Base-by-base conservation (phyloP, 2,113 vertebrate genomes). In the Hemibagrus wyckioides region DNA sequence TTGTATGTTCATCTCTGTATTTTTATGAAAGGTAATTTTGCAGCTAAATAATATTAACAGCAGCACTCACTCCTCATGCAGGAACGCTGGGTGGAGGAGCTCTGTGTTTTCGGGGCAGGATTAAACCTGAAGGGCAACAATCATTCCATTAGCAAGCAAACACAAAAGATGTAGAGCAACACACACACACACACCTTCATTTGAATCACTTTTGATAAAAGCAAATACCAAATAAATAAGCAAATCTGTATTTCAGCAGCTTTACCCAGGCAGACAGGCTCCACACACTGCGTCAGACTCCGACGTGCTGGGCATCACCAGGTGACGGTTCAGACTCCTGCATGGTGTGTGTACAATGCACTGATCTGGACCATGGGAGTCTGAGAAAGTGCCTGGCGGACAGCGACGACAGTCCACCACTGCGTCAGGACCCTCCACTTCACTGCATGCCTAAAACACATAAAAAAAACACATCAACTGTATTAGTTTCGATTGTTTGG, bases 251-350 rank as follows among this genome's bases (percentile, higher is more conserved):
- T 79, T n/a, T 54, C 23, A n/a, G 41, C 41, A 7, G 23, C 59
- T 89, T 85, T 92, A 99, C 98, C 97, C 97, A 0, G 92, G 90
- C 91, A 96, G 92, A 91, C 97, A 99, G 89, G 82, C 91, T 82
- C 97, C 97, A 77, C 98, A 99, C 8, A 86, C 67, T 0, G 94
- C 90, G 73, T 98, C 95, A 0, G 89, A 93, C 7, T 23, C 87
- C 0, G 87, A 75, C 0, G 94, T 97, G 81, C 96, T 97, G 0
- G 90, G 87, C 0, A 80, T 92, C 57, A 86, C n/a, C 56, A 92
- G 90, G 3, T 92, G 3, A 89, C 96, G 96, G 90, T 94, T 93
- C 6, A 92, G 90, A 65, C 63, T 75, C 19, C 88, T 33, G 86
- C 98, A 99, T 85, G 4, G 93, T 1, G 94, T 88, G 83, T 97